A percentile compares a stretch with the other conserved stretches of the same genome.
Conservation (phyloP, 2,888 invertebrate genomes). For the Antheraea yamamai region DNA sequence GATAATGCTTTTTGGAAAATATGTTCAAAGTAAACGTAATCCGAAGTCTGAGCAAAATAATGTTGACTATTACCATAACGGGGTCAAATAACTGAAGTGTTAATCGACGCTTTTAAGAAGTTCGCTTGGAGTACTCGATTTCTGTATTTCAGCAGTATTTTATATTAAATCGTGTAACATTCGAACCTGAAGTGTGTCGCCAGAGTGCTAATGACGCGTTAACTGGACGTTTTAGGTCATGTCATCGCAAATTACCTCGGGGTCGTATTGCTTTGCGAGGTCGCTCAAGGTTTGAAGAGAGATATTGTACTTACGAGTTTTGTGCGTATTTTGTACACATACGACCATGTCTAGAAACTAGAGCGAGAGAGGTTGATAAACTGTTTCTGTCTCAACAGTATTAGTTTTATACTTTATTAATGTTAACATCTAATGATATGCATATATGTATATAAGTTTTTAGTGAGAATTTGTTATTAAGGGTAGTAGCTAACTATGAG, state of each 20-base stretch:
- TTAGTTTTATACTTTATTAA: not conserved
- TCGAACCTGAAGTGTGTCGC: slow-evolving; percentile 30
- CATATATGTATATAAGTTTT: no score
- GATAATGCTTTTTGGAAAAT: not conserved
- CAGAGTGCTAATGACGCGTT: slow-evolving; percentile 42
- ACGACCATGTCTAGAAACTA: not conserved
- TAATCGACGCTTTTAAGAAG: slow-evolving; percentile 25
- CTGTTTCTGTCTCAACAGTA: not conserved
- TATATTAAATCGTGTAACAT: slow-evolving; percentile 24
- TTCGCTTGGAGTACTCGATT: slow-evolving; percentile 13
- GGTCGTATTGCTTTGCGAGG: slow-evolving; percentile 7
- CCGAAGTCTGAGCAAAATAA: not conserved
- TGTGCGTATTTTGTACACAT: not conserved
- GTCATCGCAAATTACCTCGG: slow-evolving; percentile 1
- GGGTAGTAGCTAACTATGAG: no score
- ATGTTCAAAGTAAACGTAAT: slow-evolving; percentile 8
- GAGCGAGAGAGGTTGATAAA: not conserved
- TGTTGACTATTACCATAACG: slow-evolving; percentile 22
- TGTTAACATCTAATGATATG: no score
- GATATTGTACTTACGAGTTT: not conserved
- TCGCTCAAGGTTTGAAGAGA: not conserved
- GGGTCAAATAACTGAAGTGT: slow-evolving; percentile 35
- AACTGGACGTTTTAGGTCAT: slow-evolving; percentile 27
- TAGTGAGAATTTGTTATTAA: no score
- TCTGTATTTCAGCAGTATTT: slow-evolving; percentile 22